phyloP scores from a whole-genome alignment of 2,888 invertebrate species.

The Drosophila pullipes region DNA sequence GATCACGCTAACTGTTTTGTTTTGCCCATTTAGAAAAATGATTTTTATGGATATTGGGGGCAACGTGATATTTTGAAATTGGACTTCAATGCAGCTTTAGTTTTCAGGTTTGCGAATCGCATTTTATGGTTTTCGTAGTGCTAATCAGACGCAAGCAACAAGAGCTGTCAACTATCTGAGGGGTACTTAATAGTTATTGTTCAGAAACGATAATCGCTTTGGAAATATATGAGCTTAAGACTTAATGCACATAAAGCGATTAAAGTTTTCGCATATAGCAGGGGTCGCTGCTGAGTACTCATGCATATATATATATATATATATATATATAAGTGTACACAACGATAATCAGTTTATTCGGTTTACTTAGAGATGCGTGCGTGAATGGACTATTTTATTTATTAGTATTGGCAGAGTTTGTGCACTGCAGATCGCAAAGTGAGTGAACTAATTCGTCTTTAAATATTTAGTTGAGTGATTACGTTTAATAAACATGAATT shows the following conservation, averaged over 20 bases:
- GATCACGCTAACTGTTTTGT: conserved; percentile 23
- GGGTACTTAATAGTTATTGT: conserved; percentile 12
- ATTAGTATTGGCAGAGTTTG: not conserved
- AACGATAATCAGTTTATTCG: not conserved
- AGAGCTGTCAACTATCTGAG: conserved; percentile 24
- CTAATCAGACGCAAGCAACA: conserved; percentile 36
- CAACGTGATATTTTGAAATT: not conserved
- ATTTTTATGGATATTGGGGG: conserved; percentile 19
- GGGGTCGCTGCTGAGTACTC: not conserved
- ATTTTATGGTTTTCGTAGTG: conserved; percentile 12
- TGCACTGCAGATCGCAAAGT: not conserved
- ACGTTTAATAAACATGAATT: not conserved
- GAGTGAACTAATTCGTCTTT: not conserved
- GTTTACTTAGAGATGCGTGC: conserved; percentile 21
- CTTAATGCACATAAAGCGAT: conserved; percentile 19
- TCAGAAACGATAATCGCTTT: conserved; percentile 33
- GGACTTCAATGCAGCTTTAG: not conserved
- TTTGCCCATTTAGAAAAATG: conserved; percentile 1
- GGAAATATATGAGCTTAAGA: not conserved
- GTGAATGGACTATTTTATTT: not conserved
- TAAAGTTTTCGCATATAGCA: conserved; percentile 7
- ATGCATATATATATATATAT: not conserved
- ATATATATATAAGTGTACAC: conserved; percentile 3
- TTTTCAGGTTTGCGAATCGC: not conserved
- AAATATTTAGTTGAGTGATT: not conserved